phyloP scores from a whole-genome alignment of 2,113 vertebrate species.

The Procavia capensis region DNA sequence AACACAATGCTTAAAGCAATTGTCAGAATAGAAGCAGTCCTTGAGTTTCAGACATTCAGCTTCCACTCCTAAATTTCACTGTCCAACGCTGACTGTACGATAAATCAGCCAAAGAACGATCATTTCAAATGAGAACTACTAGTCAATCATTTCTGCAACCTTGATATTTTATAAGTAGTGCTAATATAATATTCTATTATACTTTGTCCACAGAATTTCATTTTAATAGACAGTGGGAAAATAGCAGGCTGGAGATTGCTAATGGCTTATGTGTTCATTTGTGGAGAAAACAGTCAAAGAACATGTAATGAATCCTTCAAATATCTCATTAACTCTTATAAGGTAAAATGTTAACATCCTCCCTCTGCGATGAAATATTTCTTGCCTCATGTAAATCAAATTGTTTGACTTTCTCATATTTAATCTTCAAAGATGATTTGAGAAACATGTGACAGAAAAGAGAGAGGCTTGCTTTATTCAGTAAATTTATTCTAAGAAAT shows the following conservation, averaged over 20 bases:
- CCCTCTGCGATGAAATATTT: neutral
- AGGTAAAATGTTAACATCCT: neutral
- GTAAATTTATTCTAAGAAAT: constrained; percentile 15
- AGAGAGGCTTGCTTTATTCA: neutral
- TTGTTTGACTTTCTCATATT: neutral
- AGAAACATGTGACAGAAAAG: neutral
- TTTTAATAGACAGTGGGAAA: neutral
- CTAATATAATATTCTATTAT: neutral
- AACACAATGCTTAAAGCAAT: neutral
- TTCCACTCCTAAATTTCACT: neutral
- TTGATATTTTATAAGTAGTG: neutral
- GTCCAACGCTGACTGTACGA: neutral
- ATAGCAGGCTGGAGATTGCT: neutral
- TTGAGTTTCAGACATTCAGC: neutral
- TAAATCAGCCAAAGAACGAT: neutral
- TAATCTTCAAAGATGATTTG: neutral
- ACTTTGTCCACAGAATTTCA: neutral
- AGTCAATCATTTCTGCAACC: neutral
- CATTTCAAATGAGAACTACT: neutral
- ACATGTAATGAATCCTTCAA: neutral
- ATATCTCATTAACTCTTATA: neutral
- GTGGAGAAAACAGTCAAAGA: neutral
- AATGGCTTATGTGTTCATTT: neutral
- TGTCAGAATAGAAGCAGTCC: neutral
- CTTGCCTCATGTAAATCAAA: neutral